phyloP scores from a whole-genome alignment of 92 coral and sea anemone genomes.

The Paramuricea clavata region DNA sequence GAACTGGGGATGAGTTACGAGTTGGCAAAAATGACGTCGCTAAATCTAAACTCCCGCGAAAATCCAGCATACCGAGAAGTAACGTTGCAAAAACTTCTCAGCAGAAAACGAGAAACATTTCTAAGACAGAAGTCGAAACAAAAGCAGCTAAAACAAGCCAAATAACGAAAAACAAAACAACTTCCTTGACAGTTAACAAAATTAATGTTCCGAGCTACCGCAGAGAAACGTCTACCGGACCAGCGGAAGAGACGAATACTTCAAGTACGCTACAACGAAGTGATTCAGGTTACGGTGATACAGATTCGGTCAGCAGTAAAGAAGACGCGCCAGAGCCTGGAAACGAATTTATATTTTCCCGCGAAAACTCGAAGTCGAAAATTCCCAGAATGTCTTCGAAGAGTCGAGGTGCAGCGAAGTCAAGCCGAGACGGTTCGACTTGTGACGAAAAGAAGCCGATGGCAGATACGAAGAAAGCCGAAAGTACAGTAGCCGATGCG shows the following conservation, averaged over 20 bases:
- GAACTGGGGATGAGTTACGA: slow-evolving; percentile 49
- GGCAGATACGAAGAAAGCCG: background rate
- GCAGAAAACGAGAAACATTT: background rate
- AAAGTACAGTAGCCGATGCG: background rate
- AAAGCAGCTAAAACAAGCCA: background rate
- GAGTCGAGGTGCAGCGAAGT: slow-evolving; percentile 1
- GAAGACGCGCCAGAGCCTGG: slow-evolving; percentile 32
- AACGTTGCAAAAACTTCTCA: background rate
- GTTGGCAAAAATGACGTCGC: slow-evolving; percentile 24
- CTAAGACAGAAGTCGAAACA: background rate
- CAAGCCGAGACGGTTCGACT: slow-evolving; percentile 1
- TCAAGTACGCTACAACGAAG: slow-evolving; percentile 19
- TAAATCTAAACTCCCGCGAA: slow-evolving; percentile 23
- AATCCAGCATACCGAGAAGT: slow-evolving; percentile 11
- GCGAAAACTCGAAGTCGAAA: slow-evolving; percentile 42
- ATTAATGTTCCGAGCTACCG: background rate
- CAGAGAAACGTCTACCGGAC: background rate
- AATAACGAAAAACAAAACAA: background rate
- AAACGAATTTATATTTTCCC: slow-evolving; percentile 25
- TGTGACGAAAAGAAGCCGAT: slow-evolving; percentile 1
- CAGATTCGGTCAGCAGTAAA: slow-evolving; percentile 37
- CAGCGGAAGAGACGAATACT: background rate
- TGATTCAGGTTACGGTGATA: slow-evolving; percentile 34
- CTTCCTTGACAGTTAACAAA: background rate
- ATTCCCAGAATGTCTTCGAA: slow-evolving; percentile 13